Evolutionary conservation across 2,888 invertebrate species (phyloP), one percentile per base, ranked within the genome.

Genomic region (Melinaea marsaeus): DNA sequence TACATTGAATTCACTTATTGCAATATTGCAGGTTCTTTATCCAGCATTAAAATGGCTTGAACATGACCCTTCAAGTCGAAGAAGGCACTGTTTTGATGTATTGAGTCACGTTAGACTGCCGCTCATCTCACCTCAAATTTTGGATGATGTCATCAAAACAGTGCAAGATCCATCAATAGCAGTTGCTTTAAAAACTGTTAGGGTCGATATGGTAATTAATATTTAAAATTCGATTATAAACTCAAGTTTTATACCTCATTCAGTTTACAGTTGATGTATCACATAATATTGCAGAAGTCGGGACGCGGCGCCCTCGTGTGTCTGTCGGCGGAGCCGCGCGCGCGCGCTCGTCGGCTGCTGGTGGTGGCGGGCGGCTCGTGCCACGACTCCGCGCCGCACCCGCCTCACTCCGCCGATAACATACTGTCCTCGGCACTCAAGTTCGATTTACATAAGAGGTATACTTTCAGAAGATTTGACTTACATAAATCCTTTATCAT

Each of bases 321-420:
- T 32, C 83, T 96, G 71, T 92, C 93, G 22, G 95, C 94, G 37
- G 94, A 95, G 78, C 97, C 97, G 0, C 92, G 98, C 6, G 93
- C 95, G 70, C 94, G 96, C 78, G 96, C 97, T 0, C 95, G 97
- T 69, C 97, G 97, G 80, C 94, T 95, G 78, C 95, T 98, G 68
- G 94, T 96, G 75, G 94, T 98, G 56, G 95, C 96, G 68, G 98
- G 98, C 34, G 98, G 98, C 13, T 96, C 96, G 1, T 95, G 95
- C 74, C 93, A 97, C 58, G 96, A 96, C 84, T 92, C 94, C 57
- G 92, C 93, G 13, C 93, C 93, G 55, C 93, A 94, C 64, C 94
- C 96, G 93, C 94, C 96, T 92, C 93, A 95, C 78, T 92, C 95
- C 73, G 92, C 94, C 63, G 97, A 97, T 89, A 94, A 95, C 81